These are phyloP conservation scores for Semaprochilodus insignis DNA, from an alignment of 2,797 vertebrate genomes.

Conservation along the genomic window DNA sequence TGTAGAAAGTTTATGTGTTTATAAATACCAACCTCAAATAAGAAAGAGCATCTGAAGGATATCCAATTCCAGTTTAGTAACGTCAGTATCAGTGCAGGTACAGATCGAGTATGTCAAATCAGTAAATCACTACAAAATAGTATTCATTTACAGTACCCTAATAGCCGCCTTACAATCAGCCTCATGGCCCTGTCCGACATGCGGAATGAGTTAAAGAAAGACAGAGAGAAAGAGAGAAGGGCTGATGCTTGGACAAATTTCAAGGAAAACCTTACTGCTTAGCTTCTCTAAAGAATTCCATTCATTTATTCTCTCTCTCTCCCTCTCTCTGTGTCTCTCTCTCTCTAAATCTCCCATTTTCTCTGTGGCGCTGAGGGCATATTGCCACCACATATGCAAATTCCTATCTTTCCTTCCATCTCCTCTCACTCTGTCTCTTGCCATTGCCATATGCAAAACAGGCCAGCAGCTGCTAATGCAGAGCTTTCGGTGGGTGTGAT, in stretches of 20 bases:
- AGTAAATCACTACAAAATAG: neutral
- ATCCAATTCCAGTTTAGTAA: neutral
- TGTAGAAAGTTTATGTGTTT: too few species aligned
- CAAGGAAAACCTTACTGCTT: neutral
- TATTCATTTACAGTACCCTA: neutral
- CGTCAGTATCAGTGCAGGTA: neutral
- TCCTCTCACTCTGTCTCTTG: slow-evolving; percentile 53
- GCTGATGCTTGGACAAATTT: neutral
- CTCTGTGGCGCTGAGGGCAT: slow-evolving; percentile 39
- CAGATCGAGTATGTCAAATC: neutral
- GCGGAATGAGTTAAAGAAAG: neutral
- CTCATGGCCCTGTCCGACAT: neutral
- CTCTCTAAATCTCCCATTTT: slow-evolving; percentile 44
- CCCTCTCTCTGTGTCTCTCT: neutral
- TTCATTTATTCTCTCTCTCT: neutral
- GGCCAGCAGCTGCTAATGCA: slow-evolving; percentile 76
- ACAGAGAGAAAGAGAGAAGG: neutral
- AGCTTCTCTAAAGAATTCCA: slow-evolving; percentile 12
- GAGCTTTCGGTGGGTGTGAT: slow-evolving; percentile 72
- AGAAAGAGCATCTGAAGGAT: neutral
- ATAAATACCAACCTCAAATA: too few species aligned
- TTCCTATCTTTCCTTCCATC: slow-evolving; percentile 62
- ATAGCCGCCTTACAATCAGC: neutral
- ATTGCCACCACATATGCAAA: slow-evolving; percentile 76
- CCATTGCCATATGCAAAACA: slow-evolving; percentile 69